A percentile compares a stretch with the other conserved stretches of the same genome.
Evolutionary conservation across 2,113 vertebrate genomes (phyloP).

Genomic region (Syngnathus floridae): DNA sequence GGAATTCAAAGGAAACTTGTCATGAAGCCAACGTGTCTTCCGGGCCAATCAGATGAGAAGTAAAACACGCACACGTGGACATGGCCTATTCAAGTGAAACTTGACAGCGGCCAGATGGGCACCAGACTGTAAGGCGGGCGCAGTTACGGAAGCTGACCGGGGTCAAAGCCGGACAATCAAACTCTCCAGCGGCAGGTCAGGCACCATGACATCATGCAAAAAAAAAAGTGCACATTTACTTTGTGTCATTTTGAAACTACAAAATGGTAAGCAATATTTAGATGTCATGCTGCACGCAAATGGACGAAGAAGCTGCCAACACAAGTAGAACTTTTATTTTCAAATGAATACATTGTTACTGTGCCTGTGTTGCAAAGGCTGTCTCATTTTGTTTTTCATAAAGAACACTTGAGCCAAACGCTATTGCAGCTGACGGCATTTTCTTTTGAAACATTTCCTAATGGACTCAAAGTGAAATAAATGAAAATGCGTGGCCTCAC

Average conservation of each 20-base stretch:
- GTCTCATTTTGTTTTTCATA: no score
- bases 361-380: no score
- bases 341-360: no score
- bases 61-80: constrained; percentile 25
- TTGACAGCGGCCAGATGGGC: constrained; percentile 48
- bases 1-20: constrained; percentile 38
- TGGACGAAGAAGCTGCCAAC: no score
- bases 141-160: constrained; percentile 12
- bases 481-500: constrained; percentile 56
- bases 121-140: constrained; percentile 28
- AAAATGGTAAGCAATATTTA: no score
- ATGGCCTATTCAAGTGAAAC: constrained; percentile 27
- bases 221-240: constrained; percentile 9
- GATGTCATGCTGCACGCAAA: no score
- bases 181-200: constrained; percentile 24
- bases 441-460: neutral
- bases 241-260: neutral
- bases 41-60: constrained; percentile 42
- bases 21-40: constrained; percentile 35
- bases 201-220: constrained; percentile 18
- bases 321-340: no score
- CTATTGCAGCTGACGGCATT: neutral
- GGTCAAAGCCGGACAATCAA: constrained; percentile 38
- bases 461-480: neutral
- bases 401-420: no score